Evolutionary conservation across 2,888 invertebrate species (phyloP).

Genomic region (Drosophila longiperda): DNA sequence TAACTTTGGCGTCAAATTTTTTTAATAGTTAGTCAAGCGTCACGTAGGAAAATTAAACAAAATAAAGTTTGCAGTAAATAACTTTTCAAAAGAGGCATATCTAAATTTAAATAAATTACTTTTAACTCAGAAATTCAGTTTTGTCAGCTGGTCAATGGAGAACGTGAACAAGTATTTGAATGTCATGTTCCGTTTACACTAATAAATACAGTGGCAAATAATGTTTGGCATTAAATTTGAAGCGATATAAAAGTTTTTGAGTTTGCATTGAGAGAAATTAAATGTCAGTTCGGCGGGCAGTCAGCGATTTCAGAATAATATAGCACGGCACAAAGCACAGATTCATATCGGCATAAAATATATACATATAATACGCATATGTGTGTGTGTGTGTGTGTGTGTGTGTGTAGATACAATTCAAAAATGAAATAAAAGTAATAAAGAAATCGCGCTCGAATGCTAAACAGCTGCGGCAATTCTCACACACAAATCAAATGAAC

Average conservation of each 20-base stretch:
- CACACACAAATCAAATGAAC: slow-evolving; percentile 78
- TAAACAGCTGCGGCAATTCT: slow-evolving; percentile 75
- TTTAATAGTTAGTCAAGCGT: too few relatives aligned
- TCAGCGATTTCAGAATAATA: slow-evolving; percentile 23
- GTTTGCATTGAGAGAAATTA: slow-evolving; percentile 35
- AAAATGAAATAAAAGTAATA: slow-evolving; percentile 33
- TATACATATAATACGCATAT: not conserved
- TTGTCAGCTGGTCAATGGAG: not conserved
- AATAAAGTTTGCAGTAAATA: not conserved
- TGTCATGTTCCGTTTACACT: slow-evolving; percentile 14
- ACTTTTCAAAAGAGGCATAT: not conserved
- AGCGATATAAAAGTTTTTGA: slow-evolving; percentile 22
- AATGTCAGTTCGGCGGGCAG: slow-evolving; percentile 56
- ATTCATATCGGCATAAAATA: slow-evolving; percentile 45
- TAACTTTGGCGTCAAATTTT: not conserved
- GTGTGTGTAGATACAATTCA: slow-evolving; percentile 4
- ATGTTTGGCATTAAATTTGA: slow-evolving; percentile 15
- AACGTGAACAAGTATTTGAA: slow-evolving; percentile 16
- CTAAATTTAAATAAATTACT: not conserved
- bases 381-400: not conserved
- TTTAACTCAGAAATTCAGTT: not conserved
- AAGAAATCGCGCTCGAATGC: slow-evolving; percentile 63
- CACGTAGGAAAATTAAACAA: not conserved
- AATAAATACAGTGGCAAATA: slow-evolving; percentile 27
- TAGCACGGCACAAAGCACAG: slow-evolving; percentile 30